Evolutionary conservation across 1,140 invertebrate genomes (phyloP).

Genomic region (Gryon sp.): DNA sequence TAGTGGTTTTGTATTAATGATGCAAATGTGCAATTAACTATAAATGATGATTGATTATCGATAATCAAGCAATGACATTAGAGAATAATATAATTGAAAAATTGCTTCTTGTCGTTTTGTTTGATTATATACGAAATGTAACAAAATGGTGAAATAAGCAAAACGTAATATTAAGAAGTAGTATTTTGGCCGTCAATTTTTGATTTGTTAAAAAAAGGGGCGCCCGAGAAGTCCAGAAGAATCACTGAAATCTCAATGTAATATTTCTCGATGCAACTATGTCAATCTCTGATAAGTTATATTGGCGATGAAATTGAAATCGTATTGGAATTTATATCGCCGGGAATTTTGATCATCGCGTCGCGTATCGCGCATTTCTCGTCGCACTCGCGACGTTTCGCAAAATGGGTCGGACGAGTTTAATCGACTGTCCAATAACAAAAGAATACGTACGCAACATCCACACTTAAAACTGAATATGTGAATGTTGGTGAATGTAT

Average conservation of each 20-base stretch:
- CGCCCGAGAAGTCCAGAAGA: conserved; percentile 32
- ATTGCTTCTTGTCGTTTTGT: too few species aligned
- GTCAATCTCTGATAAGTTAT: conserved; percentile 48
- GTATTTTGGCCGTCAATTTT: too few species aligned
- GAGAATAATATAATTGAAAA: too few species aligned
- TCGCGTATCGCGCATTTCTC: conserved; percentile 8
- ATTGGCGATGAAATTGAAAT: conserved; percentile 57
- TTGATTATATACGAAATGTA: too few species aligned
- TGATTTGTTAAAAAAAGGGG: conserved; percentile 32
- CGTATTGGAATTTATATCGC: conserved; percentile 45
- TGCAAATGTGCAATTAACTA: too few species aligned
- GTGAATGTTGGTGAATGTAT: background rate
- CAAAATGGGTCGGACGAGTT: conserved; percentile 51
- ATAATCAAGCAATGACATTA: too few species aligned
- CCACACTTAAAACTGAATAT: conserved; percentile 4
- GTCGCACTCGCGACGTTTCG: conserved; percentile 13
- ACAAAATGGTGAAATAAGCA: too few species aligned
- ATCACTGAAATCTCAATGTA: conserved; percentile 15
- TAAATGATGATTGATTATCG: too few species aligned
- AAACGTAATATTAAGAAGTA: too few species aligned
- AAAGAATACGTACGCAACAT: conserved; percentile 18
- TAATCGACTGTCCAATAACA: conserved; percentile 56
- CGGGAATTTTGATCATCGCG: conserved; percentile 38
- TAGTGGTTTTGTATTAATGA: too few species aligned
- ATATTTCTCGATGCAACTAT: conserved; percentile 37